Percentiles rank a stretch among this genome's conserved stretches.
phyloP scores from a whole-genome alignment of 1,140 invertebrate species.

The Calephelis nemesis region DNA sequence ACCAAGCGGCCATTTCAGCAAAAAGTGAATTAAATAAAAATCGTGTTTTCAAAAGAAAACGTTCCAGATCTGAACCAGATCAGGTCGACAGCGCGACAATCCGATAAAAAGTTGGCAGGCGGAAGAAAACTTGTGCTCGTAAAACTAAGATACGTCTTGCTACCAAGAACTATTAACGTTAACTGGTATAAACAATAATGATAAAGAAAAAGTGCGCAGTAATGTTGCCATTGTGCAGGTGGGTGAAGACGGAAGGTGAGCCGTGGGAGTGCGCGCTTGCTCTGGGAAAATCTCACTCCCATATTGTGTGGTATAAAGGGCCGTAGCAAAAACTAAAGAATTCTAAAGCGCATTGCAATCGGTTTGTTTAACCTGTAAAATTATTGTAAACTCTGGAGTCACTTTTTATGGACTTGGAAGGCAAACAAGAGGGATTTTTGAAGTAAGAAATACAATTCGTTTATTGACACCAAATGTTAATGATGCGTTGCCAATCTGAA shows the following conservation, averaged over 20 bases:
- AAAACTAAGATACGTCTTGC: conserved; percentile 52
- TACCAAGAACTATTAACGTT: conserved; percentile 62
- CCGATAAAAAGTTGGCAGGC: conserved; percentile 53
- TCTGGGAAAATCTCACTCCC: conserved; percentile 61
- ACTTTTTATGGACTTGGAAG: too few relatives aligned
- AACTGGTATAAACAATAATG: conserved; percentile 61
- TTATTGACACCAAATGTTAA: too few relatives aligned
- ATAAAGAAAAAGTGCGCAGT: conserved; percentile 63
- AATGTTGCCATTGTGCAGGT: conserved; percentile 65
- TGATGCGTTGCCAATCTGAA: too few relatives aligned
- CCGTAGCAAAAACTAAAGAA: conserved; percentile 39
- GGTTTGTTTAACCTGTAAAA: background rate
- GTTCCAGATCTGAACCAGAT: conserved; percentile 48
- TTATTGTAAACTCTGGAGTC: too few relatives aligned
- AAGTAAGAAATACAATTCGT: too few relatives aligned
- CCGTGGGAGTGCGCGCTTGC: conserved; percentile 58
- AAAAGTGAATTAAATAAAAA: too few relatives aligned
- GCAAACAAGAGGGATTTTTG: too few relatives aligned
- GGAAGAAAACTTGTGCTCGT: conserved; percentile 63
- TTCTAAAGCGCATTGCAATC: conserved; percentile 28
- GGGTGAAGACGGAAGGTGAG: conserved; percentile 51
- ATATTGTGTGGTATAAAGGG: conserved; percentile 37
- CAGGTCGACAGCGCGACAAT: conserved; percentile 41
- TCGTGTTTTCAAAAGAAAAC: conserved; percentile 26
- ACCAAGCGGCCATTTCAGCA: too few relatives aligned